Base-by-base conservation (phyloP, 23 tunicate species). In the Trididemnum nubilum region DNA sequence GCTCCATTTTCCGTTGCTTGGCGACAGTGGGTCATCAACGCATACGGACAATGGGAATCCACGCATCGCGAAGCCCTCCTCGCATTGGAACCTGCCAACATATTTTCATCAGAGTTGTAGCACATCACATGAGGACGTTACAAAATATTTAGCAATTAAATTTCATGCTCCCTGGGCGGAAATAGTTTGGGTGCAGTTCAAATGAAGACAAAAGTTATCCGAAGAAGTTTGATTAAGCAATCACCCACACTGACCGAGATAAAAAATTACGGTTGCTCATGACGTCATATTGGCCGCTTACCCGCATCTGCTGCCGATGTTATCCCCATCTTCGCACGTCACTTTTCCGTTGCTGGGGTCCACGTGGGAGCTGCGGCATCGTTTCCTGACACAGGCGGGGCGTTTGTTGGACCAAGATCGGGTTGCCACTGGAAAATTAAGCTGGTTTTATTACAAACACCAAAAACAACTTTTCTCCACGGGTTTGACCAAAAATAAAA, bases 311-410 rank as follows among this genome's bases (percentile, higher is more conserved):
- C 69, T 61, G 69, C 69, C 69, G 24, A 22, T 5, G 29, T 61
- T 9, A 25, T 15, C 4, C 24, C 5, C 69, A 5, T 15, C 4
- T 15, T n/a, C 30, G 24, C 69, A 61, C 19, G 69, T 61, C 29
- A 61, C 69, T 25, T 9, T 19, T n/a, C 69, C 69, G 24, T 61
- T 61, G 69, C 29, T 61, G 23, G 69, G 69, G 69, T 61, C 69
- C 5, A 25, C 22, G 69, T 61, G 69, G 24, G 69, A 25, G 5
- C 5, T 5, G 69, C 5, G 5, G 69, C 69, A 61, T 22, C 30
- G 27, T 22, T 9, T 61, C 29, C 27, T 19, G 69, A 61, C 69
- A 61, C 69, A 61, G 30, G 69, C 15, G 4, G 69, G 69, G 5
- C 29, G 29, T 22, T 61, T 15, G 69, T 61, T 61, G 69, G 29